Evolutionary conservation across 2,888 invertebrate genomes (phyloP).

Genomic region (Zygothrica quintamaculata): DNA sequence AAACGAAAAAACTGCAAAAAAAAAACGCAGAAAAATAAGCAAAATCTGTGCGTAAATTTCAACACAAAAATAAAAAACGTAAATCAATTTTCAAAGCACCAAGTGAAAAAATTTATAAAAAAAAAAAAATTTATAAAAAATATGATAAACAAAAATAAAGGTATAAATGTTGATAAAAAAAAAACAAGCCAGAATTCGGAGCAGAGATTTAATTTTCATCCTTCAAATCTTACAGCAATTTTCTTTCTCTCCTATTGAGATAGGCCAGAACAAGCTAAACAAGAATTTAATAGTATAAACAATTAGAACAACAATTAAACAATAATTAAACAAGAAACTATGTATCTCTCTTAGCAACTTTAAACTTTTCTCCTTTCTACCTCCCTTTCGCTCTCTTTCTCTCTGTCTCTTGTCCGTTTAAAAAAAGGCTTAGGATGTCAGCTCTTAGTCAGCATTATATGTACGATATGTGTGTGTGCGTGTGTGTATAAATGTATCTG

Average conservation of each 20-base stretch:
- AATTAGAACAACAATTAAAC: constrained; percentile 21
- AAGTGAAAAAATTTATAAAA: constrained; percentile 48
- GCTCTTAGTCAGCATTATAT: constrained; percentile 42
- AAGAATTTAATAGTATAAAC: neutral
- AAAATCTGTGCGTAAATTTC: constrained; percentile 16
- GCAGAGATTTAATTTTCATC: neutral
- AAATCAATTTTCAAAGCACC: constrained; percentile 55
- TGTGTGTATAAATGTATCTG: constrained; percentile 6
- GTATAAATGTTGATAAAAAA: neutral
- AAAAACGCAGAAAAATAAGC: constrained; percentile 6
- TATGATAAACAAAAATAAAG: constrained; percentile 17
- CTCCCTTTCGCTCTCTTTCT: too few species aligned
- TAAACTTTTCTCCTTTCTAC: too few species aligned
- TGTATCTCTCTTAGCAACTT: constrained; percentile 79
- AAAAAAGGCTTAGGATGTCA: too few species aligned
- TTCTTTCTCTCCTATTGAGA: too few species aligned
- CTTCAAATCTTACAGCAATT: too few species aligned
- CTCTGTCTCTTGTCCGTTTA: too few species aligned
- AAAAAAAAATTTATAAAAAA: too few species aligned
- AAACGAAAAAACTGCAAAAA: constrained; percentile 23
- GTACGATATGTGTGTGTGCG: constrained; percentile 1
- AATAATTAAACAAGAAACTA: constrained; percentile 75
- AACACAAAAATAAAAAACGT: constrained; percentile 17
- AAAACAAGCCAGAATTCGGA: neutral
- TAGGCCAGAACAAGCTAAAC: neutral